Percentiles rank a stretch among this genome's conserved stretches.
These are phyloP conservation scores for Sphenopsis melanotis DNA, from an alignment of 2,797 vertebrate genomes.

Conservation along the genomic window DNA sequence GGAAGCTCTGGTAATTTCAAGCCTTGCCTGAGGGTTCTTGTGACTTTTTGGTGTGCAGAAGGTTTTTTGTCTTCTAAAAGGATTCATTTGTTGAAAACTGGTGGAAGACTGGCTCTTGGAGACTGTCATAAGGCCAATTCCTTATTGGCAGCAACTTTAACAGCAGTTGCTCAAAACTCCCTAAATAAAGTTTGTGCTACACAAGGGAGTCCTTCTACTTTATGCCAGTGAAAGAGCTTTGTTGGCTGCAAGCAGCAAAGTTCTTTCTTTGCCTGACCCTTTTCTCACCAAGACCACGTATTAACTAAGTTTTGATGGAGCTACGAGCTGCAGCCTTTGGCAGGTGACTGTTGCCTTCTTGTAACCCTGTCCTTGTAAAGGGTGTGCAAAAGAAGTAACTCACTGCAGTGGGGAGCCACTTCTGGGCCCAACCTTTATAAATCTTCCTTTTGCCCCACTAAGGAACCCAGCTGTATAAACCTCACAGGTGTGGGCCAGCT, in stretches of 20 bases:
- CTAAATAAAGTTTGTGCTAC: not conserved
- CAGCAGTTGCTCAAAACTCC: not conserved
- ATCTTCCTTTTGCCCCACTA: not conserved
- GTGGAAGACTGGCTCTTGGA: not conserved
- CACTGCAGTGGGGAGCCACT: not conserved
- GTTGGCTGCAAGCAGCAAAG: not conserved
- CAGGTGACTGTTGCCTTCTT: not conserved
- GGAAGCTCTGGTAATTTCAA: not conserved
- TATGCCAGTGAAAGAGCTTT: not conserved
- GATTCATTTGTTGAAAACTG: not conserved
- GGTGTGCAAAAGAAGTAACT: not conserved
- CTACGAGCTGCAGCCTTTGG: not conserved
- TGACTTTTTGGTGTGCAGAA: not conserved
- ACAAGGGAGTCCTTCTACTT: not conserved
- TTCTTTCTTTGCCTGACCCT: not conserved
- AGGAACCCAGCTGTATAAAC: not conserved
- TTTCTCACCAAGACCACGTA: not conserved
- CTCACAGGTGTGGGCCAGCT: not conserved
- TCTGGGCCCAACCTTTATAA: not conserved
- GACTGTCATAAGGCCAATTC: not conserved
- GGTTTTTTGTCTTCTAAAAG: not conserved
- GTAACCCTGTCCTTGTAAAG: not conserved
- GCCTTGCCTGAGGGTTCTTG: not conserved
- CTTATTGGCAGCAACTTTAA: not conserved
- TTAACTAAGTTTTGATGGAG: not conserved